A percentile compares a stretch with the other conserved stretches of the same genome.
Evolutionary conservation across 1,140 invertebrate species (phyloP).

Genomic region (Cataglyphis hispanica): DNA sequence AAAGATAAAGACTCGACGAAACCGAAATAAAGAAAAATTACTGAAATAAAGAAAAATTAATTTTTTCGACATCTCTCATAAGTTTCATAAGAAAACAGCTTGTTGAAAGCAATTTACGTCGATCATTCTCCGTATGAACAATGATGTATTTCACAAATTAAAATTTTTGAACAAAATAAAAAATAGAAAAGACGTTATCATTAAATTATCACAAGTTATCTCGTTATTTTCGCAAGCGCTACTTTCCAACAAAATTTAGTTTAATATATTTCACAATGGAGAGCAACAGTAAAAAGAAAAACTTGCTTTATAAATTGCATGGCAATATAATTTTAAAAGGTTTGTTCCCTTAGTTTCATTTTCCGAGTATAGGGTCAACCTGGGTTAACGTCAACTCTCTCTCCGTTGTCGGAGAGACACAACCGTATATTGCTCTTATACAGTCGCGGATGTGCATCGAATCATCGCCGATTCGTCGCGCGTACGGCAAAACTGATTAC

Average conservation of each 20-base stretch:
- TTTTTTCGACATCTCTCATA: background rate
- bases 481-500: slow-evolving; percentile 72
- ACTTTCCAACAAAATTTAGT: background rate
- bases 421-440: background rate
- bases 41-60: background rate
- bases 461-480: slow-evolving; percentile 69
- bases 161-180: background rate
- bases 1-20: background rate
- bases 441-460: slow-evolving; percentile 23
- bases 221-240: background rate
- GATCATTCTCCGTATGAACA: background rate
- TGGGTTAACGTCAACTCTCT: slow-evolving; percentile 4
- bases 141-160: background rate
- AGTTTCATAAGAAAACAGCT: background rate
- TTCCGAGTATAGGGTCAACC: background rate
- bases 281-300: background rate
- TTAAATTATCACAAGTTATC: background rate
- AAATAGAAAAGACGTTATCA: background rate
- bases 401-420: background rate
- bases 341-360: background rate
- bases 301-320: background rate
- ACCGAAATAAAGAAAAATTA: background rate
- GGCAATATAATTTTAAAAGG: background rate
- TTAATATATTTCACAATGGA: no score
- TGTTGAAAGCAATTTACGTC: background rate